Conservation (phyloP, 1,140 invertebrate genomes). For the Holcopasites calliopsidis region DNA sequence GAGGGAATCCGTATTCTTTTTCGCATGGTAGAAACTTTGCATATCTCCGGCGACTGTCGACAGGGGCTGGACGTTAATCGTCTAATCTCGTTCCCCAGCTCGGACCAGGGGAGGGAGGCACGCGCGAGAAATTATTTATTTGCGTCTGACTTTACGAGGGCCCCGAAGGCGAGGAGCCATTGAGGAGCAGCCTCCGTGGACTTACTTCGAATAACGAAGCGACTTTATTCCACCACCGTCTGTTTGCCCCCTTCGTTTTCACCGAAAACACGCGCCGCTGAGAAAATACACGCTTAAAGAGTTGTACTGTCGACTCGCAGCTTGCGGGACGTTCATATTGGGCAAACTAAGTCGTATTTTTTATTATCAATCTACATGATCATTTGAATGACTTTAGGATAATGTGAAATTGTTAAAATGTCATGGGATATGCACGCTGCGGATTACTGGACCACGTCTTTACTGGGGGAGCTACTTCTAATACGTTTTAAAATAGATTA, state of each 20-base stretch:
- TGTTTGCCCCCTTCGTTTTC: not conserved
- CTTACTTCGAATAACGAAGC: slow-evolving; percentile 29
- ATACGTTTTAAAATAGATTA: too few relatives aligned
- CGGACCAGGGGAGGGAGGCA: slow-evolving; percentile 29
- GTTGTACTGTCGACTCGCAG: not conserved
- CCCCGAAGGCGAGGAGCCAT: slow-evolving; percentile 17
- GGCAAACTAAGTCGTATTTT: too few relatives aligned
- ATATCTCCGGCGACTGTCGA: slow-evolving; percentile 41
- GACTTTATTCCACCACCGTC: not conserved
- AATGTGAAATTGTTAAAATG: too few relatives aligned
- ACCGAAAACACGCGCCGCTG: slow-evolving; percentile 3
- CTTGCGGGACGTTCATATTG: too few relatives aligned
- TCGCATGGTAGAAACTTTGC: slow-evolving; percentile 43
- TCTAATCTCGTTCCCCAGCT: slow-evolving; percentile 35
- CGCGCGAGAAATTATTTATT: slow-evolving; percentile 60
- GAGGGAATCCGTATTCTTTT: slow-evolving; percentile 26
- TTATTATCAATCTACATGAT: too few relatives aligned
- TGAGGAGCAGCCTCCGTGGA: not conserved
- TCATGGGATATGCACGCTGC: too few relatives aligned
- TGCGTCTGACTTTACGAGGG: slow-evolving; percentile 43
- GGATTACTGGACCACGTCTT: too few relatives aligned
- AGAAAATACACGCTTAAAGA: not conserved
- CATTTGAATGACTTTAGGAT: too few relatives aligned
- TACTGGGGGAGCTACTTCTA: too few relatives aligned
- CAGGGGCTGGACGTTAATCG: slow-evolving; percentile 47